Evolutionary conservation across 2,113 vertebrate species (phyloP).

Genomic region (Serinus canaria): DNA sequence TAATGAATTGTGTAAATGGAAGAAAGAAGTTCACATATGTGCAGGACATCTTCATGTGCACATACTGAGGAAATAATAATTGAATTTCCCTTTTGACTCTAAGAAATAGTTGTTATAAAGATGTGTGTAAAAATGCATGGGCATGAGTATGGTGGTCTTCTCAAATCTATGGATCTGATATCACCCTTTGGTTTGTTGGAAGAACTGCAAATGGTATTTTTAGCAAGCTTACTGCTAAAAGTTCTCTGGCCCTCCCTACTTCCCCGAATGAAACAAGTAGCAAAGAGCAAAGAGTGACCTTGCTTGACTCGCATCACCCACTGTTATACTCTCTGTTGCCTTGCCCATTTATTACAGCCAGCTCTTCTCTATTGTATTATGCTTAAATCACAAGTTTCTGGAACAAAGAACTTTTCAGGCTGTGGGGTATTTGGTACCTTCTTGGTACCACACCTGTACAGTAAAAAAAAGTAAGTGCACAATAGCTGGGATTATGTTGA

Average conservation of each 20-base stretch:
- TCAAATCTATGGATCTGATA: not conserved
- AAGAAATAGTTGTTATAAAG: not conserved
- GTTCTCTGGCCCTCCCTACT: not conserved
- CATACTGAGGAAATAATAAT: not conserved
- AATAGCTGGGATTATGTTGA: not conserved
- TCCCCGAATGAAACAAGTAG: not conserved
- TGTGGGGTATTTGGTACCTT: not conserved
- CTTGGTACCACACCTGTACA: not conserved
- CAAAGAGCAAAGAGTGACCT: not conserved
- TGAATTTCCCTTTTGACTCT: not conserved
- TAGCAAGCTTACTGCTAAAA: not conserved
- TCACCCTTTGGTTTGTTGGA: not conserved
- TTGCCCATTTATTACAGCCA: not conserved
- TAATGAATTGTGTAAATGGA: not conserved
- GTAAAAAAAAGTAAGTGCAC: not conserved
- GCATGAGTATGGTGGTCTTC: accelerated
- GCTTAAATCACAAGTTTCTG: not conserved
- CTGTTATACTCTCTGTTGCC: accelerated
- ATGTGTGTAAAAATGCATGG: not conserved
- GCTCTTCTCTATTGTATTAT: not conserved
- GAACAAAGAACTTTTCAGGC: not conserved
- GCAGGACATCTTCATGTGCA: not conserved
- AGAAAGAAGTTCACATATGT: not conserved
- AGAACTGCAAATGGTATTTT: not conserved
- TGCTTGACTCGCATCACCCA: accelerated